Evolutionary conservation across 2,113 vertebrate genomes (phyloP).

Genomic region (Eurystomus gularis): DNA sequence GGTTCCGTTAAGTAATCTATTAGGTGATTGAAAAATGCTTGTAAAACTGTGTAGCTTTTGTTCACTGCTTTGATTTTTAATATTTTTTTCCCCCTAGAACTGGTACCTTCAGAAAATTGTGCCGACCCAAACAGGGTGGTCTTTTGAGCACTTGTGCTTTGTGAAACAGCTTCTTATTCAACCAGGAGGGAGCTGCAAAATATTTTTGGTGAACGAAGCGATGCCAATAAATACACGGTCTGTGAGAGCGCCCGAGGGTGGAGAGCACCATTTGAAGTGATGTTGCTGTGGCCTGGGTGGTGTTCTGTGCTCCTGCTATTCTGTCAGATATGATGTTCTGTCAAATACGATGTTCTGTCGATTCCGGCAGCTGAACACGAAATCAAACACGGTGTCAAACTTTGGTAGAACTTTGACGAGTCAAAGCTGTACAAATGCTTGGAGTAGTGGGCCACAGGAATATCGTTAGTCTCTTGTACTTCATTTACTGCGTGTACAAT

Average conservation of each 20-base stretch:
- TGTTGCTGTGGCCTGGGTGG: neutral
- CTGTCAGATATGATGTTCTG: constrained; percentile 25
- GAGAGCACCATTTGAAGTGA: neutral
- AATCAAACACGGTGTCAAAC: neutral
- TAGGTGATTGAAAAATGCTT: neutral
- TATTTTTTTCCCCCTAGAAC: no score
- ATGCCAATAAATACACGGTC: neutral
- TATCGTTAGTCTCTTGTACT: neutral
- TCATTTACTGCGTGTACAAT: neutral
- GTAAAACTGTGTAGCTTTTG: neutral
- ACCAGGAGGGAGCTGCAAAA: neutral
- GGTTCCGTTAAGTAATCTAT: neutral
- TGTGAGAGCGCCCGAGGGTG: neutral
- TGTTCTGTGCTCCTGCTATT: neutral
- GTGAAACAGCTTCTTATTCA: neutral
- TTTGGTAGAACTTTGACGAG: neutral
- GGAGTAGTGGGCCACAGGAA: constrained; percentile 29
- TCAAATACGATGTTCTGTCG: constrained; percentile 43
- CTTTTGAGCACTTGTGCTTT: neutral
- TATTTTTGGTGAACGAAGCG: neutral
- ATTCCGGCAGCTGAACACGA: neutral
- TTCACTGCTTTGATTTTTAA: neutral
- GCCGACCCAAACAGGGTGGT: neutral
- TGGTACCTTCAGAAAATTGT: neutral
- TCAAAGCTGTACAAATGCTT: constrained; percentile 54